Evolutionary conservation across 1,140 invertebrate genomes (phyloP), one percentile per base, ranked within the genome.

Genomic region (Pseudoatta argentina): DNA sequence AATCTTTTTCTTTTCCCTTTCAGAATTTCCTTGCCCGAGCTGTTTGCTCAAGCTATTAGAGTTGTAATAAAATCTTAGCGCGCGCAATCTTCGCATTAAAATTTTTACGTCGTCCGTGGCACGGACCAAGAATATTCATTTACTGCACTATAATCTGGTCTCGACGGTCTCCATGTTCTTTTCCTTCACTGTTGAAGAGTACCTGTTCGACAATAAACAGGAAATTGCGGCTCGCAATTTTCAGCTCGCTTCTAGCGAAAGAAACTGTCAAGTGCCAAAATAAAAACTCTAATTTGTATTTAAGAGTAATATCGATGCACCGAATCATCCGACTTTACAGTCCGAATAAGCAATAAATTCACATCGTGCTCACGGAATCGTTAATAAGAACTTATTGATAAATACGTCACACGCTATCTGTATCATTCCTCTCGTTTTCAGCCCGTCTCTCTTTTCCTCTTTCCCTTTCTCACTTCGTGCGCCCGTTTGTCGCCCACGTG

Each of bases 341-440:
- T 34, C 21, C 61, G 51, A 44, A 63, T 57, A 48, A 86, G 44
- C 34, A 57, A 77, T 59, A 59, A 57, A 34, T 3, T 71, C 5
- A 18, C 16, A 51, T 87, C 27, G 66, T 44, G 66, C 24, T 30
- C 44, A 39, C 53, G 4, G 18, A 39, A 34, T 87, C 86, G 67
- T 86, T 87, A 87, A 87, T 87, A 87, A 78, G 24, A 79, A 48
- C 57, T 71, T 79, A 87, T 87, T 79, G 86, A 87, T 87, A 86
- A 87, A 79, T 87, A 87, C 66, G 85, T 78, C 86, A 71, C 34
- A 27, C 48, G 7, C n/a, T 77, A 78, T 67, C 55, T 48, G 39
- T 30, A 57, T 48, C 30, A 5, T 39, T 5, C 5, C 10, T 27
- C 16, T 51, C 27, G 12, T 71, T 44, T 53, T 53, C 21, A 39